Base-by-base conservation (phyloP, 2,888 invertebrate species). In the Eupithecia abbreviata region DNA sequence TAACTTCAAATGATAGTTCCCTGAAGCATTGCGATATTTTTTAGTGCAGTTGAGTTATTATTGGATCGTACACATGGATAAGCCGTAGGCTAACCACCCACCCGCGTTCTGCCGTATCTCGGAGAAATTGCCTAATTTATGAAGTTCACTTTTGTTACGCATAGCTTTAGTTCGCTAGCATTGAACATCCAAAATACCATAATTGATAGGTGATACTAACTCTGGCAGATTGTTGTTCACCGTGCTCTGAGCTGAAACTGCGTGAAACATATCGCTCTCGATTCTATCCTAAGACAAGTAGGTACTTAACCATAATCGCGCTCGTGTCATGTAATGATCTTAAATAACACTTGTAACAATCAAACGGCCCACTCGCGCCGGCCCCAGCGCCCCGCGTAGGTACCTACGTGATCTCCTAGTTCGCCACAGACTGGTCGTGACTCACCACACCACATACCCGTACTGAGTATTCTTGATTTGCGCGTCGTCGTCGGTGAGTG, bases 301-400 rank as follows among this genome's bases (percentile, higher is more conserved):
- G 30, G 30, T 30, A 30, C 45, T 47, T 71, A 73, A 66, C 43
- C 49, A 65, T 72, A 70, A 73, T 70, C 45, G 70, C 18, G 58
- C 18, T 42, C 55, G 66, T 73, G 43, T 68, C 74, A 62, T 67
- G 77, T 79, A 79, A 81, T 78, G 69, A 76, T 75, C 49, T 62
- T 74, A 73, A 78, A 79, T 78, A 71, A 67, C 73, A 72, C 70
- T 68, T 43, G 71, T 79, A 51, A 72, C 68, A 68, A 66, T 73
- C 13, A 70, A 79, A 76, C 73, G 45, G 30, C 30, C 30, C 30
- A 71, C 71, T 18, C 72, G 72, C 71, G 72, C 76, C 30, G 30
- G 30, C 30, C 30, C 30, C 30, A 0, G 30, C 30, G 30, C 30
- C 30, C 30, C 0, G 30, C 30, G 30, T 30, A 30, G 15, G 15